Evolutionary conservation across 2,888 invertebrate genomes (phyloP), one percentile per base, ranked within the genome.

Genomic region (Hirtodrosophila histrioides): DNA sequence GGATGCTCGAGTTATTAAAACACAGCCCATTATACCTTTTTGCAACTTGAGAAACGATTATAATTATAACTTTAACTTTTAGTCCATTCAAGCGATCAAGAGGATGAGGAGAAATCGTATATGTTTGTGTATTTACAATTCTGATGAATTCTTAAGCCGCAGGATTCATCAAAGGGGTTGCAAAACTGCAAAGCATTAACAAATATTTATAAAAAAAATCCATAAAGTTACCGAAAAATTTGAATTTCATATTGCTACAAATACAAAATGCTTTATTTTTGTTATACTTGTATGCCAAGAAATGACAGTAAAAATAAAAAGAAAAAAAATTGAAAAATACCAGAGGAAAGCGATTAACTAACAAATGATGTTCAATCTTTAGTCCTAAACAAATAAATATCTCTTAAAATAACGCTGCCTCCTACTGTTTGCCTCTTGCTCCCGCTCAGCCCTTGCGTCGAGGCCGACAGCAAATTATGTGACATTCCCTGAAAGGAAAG

Each of bases 331-430:
- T 17, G 12, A 39, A 55, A 41, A 53, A 17, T 8, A 11, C n/a
- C 29, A 17, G n/a, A 29, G 31, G 12, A 54, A 45, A 39, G 29
- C 40, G 60, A 60, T 70, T 71, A 51, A 55, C 60, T 41, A 29
- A 54, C 49, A 55, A 71, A 69, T 50, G 50, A 50, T 71, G 58
- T 55, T 35, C 54, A 70, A 65, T 65, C 53, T 11, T 36, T n/a
- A 24, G 71, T 44, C 55, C 68, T 62, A 68, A 69, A 3, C 46
- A 69, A 68, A 69, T 69, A 69, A 50, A 55, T 51, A 36, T 55
- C 10, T 60, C 48, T 44, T 50, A 37, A 55, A 60, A 60, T 50
- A 70, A 29, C 37, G 44, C 40, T 33, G 40, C 4, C 4, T n/a
- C 35, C 27, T n/a, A 11, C 17, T 33, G 23, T 17, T 23, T 12